Base-by-base conservation (phyloP, 2,113 vertebrate genomes). In the Sardina pilchardus region DNA sequence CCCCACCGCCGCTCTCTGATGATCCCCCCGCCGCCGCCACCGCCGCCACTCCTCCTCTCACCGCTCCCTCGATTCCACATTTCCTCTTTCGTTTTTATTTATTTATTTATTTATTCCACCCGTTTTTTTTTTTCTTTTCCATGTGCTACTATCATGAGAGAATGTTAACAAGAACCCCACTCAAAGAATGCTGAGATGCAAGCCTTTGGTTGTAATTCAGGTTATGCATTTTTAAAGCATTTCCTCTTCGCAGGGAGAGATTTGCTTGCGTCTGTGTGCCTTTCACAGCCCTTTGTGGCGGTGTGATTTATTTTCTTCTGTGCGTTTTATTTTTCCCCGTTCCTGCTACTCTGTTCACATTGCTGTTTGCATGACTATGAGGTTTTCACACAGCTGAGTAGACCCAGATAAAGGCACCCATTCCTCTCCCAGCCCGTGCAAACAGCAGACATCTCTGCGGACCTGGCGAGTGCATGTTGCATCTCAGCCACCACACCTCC, bases 151-250 rank as follows among this genome's bases (percentile, higher is more conserved):
- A 34, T 30, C 63, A 71, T 16, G 12, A 30, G 63, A 71, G 63
- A 71, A 34, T 34, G 63, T 71, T 71, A 30, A 71, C 63, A 71
- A 34, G 63, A 71, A 30, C n/a, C 10, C 63, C n/a, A 16, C 63
- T 71, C 63, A 71, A 26, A 71, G 63, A 30, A 71, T 71, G 63
- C 26, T 26, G 34, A 71, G 63, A 71, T 34, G 63, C 26, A 71
- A 71, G 63, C 59, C 59, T 63, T 63, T 26, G 59, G 59, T 63
- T 24, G 59, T 26, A 63, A 63, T 63, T 63, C 59, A 63, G 59
- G 59, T 63, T 63, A 63, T 63, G 59, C 59, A 63, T 63, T 63
- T 63, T 63, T 63, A 63, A 63, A 63, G 59, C 59, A 63, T 63
- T 63, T 63, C n/a, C 24, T 63, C 59, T 63, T 26, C n/a, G 0